phyloP scores from a whole-genome alignment of 2,797 vertebrate species.

The Centropyge bicolor region DNA sequence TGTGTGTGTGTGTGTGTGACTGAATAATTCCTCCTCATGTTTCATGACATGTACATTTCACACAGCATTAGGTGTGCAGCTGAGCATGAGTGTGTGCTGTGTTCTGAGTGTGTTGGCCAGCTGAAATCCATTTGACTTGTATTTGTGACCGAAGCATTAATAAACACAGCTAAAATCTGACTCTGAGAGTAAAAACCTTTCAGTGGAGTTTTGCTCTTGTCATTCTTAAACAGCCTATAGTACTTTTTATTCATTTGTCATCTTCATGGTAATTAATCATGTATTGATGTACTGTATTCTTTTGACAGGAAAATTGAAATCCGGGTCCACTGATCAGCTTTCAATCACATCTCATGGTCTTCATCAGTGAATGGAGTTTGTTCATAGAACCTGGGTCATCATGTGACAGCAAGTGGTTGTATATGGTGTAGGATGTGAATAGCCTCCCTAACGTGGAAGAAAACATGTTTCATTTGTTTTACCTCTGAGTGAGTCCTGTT shows the following conservation, averaged over 20 bases:
- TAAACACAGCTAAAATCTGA: background rate
- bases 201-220: background rate
- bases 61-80: slow-evolving; percentile 8
- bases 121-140: slow-evolving; percentile 13
- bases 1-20: background rate
- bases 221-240: background rate
- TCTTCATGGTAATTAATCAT: background rate
- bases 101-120: slow-evolving; percentile 1
- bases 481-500: background rate
- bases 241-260: background rate
- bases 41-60: slow-evolving; percentile 7
- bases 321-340: background rate
- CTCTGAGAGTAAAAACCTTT: background rate
- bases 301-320: background rate
- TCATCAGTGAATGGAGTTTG: background rate
- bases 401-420: background rate
- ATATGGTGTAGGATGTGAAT: background rate
- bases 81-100: slow-evolving; percentile 10
- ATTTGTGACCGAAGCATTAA: slow-evolving; percentile 3
- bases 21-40: background rate
- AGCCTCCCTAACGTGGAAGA: background rate
- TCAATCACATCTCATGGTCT: background rate
- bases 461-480: background rate
- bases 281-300: background rate
- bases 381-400: background rate